These are phyloP conservation scores for Neodiprion virginianus DNA, from an alignment of 1,140 invertebrate genomes.

Conservation along the genomic window DNA sequence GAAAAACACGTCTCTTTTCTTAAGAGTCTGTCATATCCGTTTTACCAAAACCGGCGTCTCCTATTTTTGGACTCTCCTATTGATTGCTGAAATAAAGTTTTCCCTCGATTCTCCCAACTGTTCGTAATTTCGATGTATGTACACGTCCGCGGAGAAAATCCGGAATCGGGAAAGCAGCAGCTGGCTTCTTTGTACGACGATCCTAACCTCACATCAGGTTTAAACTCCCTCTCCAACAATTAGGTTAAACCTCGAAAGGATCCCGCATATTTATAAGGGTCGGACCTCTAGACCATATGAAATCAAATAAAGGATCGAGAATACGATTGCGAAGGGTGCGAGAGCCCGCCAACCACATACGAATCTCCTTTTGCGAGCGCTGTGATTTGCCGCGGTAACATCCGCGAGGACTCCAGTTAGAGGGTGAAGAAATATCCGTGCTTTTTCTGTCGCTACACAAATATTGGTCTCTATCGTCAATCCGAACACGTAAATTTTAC, in stretches of 20 bases:
- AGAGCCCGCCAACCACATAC: neutral
- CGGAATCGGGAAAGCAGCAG: no score
- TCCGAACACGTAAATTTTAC: neutral
- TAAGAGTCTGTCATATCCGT: no score
- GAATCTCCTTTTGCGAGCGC: neutral
- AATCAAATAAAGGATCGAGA: constrained; percentile 5
- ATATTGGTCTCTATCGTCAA: neutral
- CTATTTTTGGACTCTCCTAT: no score
- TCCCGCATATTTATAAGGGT: constrained; percentile 3
- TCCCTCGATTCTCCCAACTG: no score
- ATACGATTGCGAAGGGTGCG: neutral
- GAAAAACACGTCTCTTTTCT: no score
- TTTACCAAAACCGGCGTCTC: no score
- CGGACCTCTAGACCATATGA: constrained; percentile 1
- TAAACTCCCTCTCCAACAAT: constrained; percentile 3
- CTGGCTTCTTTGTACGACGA: no score
- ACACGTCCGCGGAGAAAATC: no score
- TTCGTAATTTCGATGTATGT: no score
- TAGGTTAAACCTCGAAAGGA: neutral
- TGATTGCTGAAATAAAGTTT: no score
- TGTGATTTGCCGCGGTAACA: neutral
- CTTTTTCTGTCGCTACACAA: neutral
- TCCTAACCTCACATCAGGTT: neutral
- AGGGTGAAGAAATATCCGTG: neutral
- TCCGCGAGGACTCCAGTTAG: neutral